A percentile compares a stretch with the other conserved stretches of the same genome.
Conservation (phyloP, 2,113 vertebrate genomes). For the Saiga tatarica region DNA sequence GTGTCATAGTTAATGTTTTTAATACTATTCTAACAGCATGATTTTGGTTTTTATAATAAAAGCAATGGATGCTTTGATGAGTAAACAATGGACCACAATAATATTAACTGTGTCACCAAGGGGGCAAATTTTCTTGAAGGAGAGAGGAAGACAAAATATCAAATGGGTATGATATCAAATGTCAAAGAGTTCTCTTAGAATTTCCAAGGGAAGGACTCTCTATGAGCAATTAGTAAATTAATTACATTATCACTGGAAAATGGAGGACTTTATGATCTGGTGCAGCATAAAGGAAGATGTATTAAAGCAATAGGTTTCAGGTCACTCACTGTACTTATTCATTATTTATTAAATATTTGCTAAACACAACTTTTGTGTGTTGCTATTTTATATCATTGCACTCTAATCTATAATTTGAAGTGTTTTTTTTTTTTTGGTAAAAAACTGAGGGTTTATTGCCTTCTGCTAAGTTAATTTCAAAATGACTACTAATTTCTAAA, state of each 20-base stretch:
- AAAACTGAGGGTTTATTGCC: neutral
- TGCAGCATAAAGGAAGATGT: neutral
- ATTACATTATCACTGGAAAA: neutral
- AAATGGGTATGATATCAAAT: neutral
- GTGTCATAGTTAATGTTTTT: neutral
- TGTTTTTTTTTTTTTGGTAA: neutral
- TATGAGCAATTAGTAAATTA: neutral
- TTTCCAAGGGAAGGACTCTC: neutral
- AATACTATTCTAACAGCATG: neutral
- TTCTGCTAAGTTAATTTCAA: neutral
- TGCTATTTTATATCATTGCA: neutral
- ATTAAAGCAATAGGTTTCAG: neutral
- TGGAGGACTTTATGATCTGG: neutral
- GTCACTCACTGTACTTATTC: neutral
- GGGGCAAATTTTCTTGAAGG: neutral
- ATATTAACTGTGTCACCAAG: neutral
- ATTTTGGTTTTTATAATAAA: neutral
- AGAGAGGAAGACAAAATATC: neutral
- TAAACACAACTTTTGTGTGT: neutral
- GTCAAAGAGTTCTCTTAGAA: neutral
- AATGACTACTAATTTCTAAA: neutral
- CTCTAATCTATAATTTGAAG: neutral
- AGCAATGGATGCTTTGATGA: neutral
- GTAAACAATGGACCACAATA: neutral
- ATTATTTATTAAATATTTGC: neutral